Evolutionary conservation across 2,888 invertebrate species (phyloP), one percentile per base, ranked within the genome.

Genomic region (Atherix ibis): DNA sequence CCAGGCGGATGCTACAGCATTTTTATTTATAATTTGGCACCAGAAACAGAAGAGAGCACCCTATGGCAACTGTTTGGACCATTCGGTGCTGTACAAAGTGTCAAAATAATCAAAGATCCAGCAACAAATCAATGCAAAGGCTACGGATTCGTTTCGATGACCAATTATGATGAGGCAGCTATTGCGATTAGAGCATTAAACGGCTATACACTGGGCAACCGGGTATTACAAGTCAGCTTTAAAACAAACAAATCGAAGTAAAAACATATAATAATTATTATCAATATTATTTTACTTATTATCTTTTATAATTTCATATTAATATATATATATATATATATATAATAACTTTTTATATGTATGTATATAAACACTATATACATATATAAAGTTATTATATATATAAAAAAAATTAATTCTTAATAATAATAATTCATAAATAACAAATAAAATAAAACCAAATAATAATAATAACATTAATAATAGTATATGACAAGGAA

Each of bases 81-180:
- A n/a, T 59, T 61, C 36, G 61, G 61, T 31, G 59, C 61, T 34
- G 61, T 61, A 40, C 88, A 94, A 67, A 87, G 84, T 65, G 94
- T 95, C 47, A 94, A 94, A 71, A 91, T 94, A 52, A 88, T 92
- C 56, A 80, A 91, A 61, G 92, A 94, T 71, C 77, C 84, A 50
- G 78, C 85, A 51, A 89, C 91, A 50, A 89, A 89, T 69, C 94
- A 94, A 65, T 94, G 94, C 71, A 94, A 94, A 70, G 95, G 95
- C 41, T 95, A 92, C 61, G 95, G 92, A 46, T 94, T 94, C 62
- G 92, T 95, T 46, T 94, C 92, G 42, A 95, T 95, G 94, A 91
- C 91, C 55, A 91, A 92, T 64, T 94, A 95, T 61, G 92, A 94
- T 54, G 94, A 95, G 64, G 91, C 94, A 34, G 78, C 91, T 39